Evolutionary conservation across 2,113 vertebrate species (phyloP), one percentile per base, ranked within the genome.

Genomic region (Dasyprocta punctata): DNA sequence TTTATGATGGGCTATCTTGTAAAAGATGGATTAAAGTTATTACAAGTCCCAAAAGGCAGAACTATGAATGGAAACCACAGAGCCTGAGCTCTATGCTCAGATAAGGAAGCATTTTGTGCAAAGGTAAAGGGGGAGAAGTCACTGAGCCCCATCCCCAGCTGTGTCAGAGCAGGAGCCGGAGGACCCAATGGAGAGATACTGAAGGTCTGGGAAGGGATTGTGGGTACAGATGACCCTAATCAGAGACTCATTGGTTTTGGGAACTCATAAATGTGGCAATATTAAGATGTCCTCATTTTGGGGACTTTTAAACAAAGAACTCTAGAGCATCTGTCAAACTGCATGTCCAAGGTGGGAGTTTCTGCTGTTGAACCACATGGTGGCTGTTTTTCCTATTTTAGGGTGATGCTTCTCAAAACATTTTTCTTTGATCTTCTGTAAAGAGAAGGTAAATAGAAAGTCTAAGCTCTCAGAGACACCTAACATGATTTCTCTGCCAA

Each of bases 1-100:
- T 67, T 69, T 78, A n/a, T 60, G 69, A 73, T 4, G 10, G 60
- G 30, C 1, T 56, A 5, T 89, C 47, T 20, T 30, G 28, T 44
- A 47, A 90, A 96, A 94, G 56, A 75, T n/a, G 22, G 20, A 56
- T 77, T 78, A 60, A 89, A 86, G 49, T 90, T 56, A 78, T 65
- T 81, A 77, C 65, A 49, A 90, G 52, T 78, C 67, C 26, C 69
- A 0, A 52, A 63, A 49, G 75, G 41, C 67, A 90, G 61, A 54
- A 9, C 8, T 7, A 7, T 7, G 58, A 49, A 33, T n/a, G 9
- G 73, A 93, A 77, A 83, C 78, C 24, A 44, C 0, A 75, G 19
- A 63, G 5, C 12, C 30, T 24, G 26, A 58, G 52, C 12, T 44
- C 61, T 4, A 0, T 44, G 24, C 33, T 80, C 71, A 89, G 58